Evolutionary conservation across 2,113 vertebrate genomes (phyloP), one percentile per base, ranked within the genome.

Genomic region (Eurypyga helias): DNA sequence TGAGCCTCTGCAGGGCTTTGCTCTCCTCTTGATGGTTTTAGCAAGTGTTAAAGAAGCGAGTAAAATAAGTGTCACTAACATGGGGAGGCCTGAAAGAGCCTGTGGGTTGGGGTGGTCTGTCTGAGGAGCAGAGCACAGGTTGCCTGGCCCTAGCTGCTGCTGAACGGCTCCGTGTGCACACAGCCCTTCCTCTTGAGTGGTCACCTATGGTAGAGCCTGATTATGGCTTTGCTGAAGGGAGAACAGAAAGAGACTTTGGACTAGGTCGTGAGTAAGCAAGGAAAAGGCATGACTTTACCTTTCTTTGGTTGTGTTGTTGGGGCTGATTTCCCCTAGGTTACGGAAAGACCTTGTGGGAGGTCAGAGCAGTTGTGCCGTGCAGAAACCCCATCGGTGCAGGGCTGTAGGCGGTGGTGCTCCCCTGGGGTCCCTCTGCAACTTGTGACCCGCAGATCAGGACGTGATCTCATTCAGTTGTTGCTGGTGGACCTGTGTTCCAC

Each of bases 211-310:
- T 36, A 46, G 43, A 52, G 26, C 89, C 76, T 52, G 45, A 15
- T 92, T 31, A 38, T 18, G 67, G 55, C 62, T 77, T 89, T 88
- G 70, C 84, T 91, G 75, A 60, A 13, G 55, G 62, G 45, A 43
- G 34, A 72, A 12, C n/a, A 43, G 77, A 80, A 61, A 5, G 62
- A 69, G 25, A 45, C 76, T 89, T 94, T 46, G 66, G 80, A 62
- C 34, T 43, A 21, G 43, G 46, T 80, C 29, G 1, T 1, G 43
- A 83, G 46, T 7, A 28, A 83, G 67, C 46, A 48, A 60, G 77
- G 72, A 69, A 41, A 64, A 58, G 31, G 60, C 72, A 62, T 2
- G 5, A 57, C 80, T 58, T 51, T 19, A n/a, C 65, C 60, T 75
- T 62, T 36, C 33, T 51, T 60, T 46, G 52, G 43, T 12, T 25